Conservation (phyloP, 2,888 invertebrate species). For the Diarsia rubi region DNA sequence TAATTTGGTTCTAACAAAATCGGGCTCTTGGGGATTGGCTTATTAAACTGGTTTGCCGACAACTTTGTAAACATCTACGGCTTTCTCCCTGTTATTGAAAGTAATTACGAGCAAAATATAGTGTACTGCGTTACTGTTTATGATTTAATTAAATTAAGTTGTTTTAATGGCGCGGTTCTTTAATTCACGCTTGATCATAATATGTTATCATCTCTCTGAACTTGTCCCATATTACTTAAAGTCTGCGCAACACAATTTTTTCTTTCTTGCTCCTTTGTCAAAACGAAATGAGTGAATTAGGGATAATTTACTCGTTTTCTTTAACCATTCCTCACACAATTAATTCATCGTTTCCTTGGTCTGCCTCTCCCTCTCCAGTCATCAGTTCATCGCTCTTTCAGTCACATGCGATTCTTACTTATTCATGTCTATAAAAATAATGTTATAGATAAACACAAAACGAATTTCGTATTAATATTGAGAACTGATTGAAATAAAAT, state of each 20-base stretch:
- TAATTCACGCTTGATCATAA: background rate
- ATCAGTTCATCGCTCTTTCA: no score
- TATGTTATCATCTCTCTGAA: no score
- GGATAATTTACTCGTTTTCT: no score
- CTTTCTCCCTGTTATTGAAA: slow-evolving; percentile 75
- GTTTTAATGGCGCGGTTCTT: background rate
- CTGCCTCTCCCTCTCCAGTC: no score
- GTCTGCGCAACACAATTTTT: no score
- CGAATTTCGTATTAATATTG: background rate
- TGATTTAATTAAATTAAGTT: slow-evolving; percentile 12
- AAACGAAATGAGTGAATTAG: no score
- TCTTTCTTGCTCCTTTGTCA: no score
- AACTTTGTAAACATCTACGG: slow-evolving; percentile 69
- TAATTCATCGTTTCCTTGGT: no score
- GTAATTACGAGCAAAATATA: slow-evolving; percentile 65
- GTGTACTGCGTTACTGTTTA: slow-evolving; percentile 17
- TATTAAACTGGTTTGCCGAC: slow-evolving; percentile 75
- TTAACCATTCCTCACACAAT: no score
- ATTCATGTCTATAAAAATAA: background rate
- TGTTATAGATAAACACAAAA: background rate
- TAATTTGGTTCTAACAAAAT: slow-evolving; percentile 80
- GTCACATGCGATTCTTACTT: no score
- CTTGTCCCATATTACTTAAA: no score
- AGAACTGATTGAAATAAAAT: no score
- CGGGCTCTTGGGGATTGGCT: slow-evolving; percentile 71